phyloP scores from a whole-genome alignment of 2,113 vertebrate species.

The Sminthopsis crassicaudata region DNA sequence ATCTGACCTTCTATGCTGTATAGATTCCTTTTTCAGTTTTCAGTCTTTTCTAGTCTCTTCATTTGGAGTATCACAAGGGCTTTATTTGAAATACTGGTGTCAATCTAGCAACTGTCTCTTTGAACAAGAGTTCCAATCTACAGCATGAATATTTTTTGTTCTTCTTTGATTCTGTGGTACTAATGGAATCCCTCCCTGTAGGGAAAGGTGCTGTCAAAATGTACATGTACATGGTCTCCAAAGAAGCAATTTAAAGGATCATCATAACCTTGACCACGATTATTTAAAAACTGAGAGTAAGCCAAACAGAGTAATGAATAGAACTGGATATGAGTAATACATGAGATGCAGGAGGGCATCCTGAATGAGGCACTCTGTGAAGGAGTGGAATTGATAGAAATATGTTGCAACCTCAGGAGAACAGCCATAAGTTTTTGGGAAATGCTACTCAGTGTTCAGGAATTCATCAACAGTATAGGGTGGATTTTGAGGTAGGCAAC shows the following conservation, averaged over 20 bases:
- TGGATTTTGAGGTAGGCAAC: not conserved
- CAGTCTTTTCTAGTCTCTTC: not conserved
- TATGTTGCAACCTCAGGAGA: not conserved
- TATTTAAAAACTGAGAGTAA: not conserved
- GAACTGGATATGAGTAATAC: not conserved
- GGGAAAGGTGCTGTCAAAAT: not conserved
- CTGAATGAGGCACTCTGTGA: not conserved
- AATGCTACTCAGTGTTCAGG: not conserved
- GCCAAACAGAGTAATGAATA: not conserved
- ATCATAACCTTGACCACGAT: not conserved
- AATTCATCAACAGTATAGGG: not conserved
- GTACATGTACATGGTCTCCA: not conserved
- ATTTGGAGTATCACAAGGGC: not conserved
- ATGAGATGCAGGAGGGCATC: not conserved
- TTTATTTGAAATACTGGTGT: not conserved
- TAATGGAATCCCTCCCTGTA: not conserved
- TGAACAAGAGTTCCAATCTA: not conserved
- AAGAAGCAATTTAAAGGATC: not conserved
- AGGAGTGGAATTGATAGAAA: not conserved
- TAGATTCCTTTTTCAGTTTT: not conserved
- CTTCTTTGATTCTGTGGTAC: not conserved
- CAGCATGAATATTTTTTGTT: not conserved
- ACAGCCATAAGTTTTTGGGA: not conserved
- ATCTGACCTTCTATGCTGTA: not conserved
- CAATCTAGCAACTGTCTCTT: not conserved